Evolutionary conservation across 1,140 invertebrate genomes (phyloP), one percentile per base, ranked within the genome.

Genomic region (Anastatus disparis): DNA sequence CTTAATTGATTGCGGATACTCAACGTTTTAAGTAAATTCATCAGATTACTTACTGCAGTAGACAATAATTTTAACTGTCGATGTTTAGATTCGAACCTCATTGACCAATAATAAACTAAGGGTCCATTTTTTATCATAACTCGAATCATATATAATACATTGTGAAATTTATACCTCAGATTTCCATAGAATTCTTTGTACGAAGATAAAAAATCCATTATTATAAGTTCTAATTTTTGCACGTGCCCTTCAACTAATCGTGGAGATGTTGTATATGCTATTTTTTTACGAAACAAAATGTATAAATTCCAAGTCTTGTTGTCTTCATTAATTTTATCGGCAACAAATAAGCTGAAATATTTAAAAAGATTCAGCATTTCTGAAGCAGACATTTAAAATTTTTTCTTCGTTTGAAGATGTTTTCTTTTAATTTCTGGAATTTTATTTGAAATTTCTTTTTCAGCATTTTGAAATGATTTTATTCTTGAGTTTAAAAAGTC

Each of bases 161-260:
- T 42, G 29, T 74, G 65, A 31, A 74, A 62, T 22, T 74, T 74
- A 6, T 68, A 69, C 52, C 71, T 73, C 8, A 75, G 20, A 44
- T 20, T 17, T 2, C 52, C 70, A 58, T 29, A 53, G 9, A 65
- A 27, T 13, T 50, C 13, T 24, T 40, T 15, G 10, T 35, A 65
- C n/a, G 53, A 17, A 1, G 6, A 2, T 40, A 38, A 20, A 20
- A 29, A 20, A 2, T 26, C 0, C 40, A 35, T 20, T 2, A 65
- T 27, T 4, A 40, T 3, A 17, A 24, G 2, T 15, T 15, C 38
- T 8, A 65, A 15, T 13, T 15, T 9, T 0, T 1, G 0, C 1
- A 53, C 15, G 2, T 38, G 13, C 24, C 17, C 20, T 56, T 35
- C 20, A 58, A 17, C 9, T 44, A 75, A 48, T 48, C 40, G 52